These are phyloP conservation scores for Tiliacea aurago DNA, from an alignment of 2,888 invertebrate species.

Conservation along the genomic window DNA sequence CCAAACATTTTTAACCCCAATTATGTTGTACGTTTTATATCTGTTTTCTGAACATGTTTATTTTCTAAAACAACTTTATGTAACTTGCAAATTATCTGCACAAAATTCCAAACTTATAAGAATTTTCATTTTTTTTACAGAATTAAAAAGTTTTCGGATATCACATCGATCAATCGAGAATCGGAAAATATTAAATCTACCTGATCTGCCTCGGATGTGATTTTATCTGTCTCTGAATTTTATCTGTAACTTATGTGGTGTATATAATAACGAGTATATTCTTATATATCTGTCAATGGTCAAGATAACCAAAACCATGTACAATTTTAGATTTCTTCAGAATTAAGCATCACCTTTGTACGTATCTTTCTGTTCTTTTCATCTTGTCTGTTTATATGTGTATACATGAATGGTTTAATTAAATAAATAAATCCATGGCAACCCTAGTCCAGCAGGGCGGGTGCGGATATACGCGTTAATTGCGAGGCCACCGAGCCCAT, in stretches of 20 bases:
- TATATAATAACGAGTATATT: neutral
- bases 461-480: slow-evolving; percentile 84
- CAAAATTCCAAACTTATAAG: neutral
- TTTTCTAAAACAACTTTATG: neutral
- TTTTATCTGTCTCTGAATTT: neutral
- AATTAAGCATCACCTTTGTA: neutral
- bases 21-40: neutral
- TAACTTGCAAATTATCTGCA: neutral
- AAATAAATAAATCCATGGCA: slow-evolving; percentile 36
- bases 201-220: neutral
- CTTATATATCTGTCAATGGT: neutral
- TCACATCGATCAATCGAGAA: neutral
- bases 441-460: slow-evolving; percentile 66
- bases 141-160: neutral
- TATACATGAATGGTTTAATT: neutral
- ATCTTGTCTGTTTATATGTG: neutral
- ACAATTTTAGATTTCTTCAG: neutral
- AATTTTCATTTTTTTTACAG: neutral
- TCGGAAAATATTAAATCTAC: neutral
- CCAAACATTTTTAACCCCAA: neutral
- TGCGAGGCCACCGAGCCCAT: slow-evolving; percentile 80
- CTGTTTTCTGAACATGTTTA: neutral
- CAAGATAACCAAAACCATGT: neutral
- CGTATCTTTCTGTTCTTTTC: neutral
- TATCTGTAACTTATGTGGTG: neutral